Evolutionary conservation across 1,140 invertebrate genomes (phyloP).

Genomic region (Brevipalpus yothersi): DNA sequence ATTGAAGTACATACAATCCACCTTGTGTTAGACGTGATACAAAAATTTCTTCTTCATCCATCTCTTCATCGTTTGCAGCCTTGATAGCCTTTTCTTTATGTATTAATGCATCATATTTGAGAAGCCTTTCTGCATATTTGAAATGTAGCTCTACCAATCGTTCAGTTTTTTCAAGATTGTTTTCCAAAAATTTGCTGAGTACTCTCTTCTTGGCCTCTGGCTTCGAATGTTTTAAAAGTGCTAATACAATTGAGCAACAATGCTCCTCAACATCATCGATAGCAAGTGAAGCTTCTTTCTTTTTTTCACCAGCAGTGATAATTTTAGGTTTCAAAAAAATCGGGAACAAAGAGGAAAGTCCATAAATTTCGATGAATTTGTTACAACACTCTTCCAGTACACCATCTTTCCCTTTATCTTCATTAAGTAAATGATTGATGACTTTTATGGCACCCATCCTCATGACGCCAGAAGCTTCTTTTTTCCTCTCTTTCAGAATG

Average conservation of each 20-base stretch:
- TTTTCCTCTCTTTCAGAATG: conserved; percentile 75
- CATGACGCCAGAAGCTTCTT: conserved; percentile 31
- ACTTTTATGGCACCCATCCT: conserved; percentile 89
- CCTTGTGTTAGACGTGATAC: conserved; percentile 53
- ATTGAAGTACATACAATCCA: conserved; percentile 81
- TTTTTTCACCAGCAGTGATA: conserved; percentile 27
- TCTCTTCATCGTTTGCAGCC: conserved; percentile 21
- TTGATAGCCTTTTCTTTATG: conserved; percentile 27
- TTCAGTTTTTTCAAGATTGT: conserved; percentile 96
- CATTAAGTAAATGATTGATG: conserved; percentile 80
- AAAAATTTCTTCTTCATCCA: conserved; percentile 54
- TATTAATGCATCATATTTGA: conserved; percentile 50
- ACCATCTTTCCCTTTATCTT: conserved; percentile 71
- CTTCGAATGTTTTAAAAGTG: conserved; percentile 72
- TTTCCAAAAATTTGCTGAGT: conserved; percentile 87
- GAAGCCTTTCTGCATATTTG: conserved; percentile 84
- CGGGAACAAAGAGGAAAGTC: conserved; percentile 83
- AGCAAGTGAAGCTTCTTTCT: conserved; percentile 36
- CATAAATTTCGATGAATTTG: conserved; percentile 95
- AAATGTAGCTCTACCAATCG: conserved; percentile 84
- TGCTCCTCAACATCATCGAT: conserved; percentile 13
- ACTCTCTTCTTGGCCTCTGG: conserved; percentile 67
- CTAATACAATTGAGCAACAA: conserved; percentile 74
- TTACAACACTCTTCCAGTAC: conserved; percentile 33
- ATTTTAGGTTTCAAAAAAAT: conserved; percentile 81